Evolutionary conservation across 1,140 invertebrate species (phyloP).

Genomic region (Lasioglossum albipes): DNA sequence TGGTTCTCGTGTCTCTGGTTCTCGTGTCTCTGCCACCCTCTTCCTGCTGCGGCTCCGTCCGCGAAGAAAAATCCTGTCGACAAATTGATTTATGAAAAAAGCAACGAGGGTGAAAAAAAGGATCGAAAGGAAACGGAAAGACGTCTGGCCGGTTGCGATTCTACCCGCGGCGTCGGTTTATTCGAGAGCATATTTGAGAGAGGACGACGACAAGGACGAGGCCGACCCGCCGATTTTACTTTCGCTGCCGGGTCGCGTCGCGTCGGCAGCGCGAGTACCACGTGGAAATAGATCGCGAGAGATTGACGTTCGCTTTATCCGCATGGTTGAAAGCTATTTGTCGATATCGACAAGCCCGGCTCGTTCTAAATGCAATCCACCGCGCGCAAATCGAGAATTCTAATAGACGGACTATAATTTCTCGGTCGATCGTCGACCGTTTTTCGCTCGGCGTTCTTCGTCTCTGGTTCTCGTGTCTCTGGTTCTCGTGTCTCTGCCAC

Average conservation of each 20-base stretch:
- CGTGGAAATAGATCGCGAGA: slow-evolving; percentile 54
- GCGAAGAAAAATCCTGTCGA: background rate
- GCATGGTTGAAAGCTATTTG: slow-evolving; percentile 52
- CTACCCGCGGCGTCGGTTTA: slow-evolving; percentile 8
- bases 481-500: too few species aligned
- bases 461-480: background rate
- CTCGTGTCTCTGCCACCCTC: too few species aligned
- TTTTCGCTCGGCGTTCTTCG: background rate
- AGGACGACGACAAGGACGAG: slow-evolving; percentile 22
- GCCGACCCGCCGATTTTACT: slow-evolving; percentile 44
- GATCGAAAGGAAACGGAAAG: background rate
- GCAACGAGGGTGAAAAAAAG: too few species aligned
- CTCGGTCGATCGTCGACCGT: slow-evolving; percentile 26
- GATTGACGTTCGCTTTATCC: slow-evolving; percentile 60
- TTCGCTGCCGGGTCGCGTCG: background rate
- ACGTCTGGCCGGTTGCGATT: background rate
- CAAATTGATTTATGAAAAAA: background rate
- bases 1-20: background rate
- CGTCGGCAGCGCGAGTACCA: background rate
- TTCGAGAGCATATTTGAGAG: slow-evolving; percentile 18
- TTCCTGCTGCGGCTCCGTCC: background rate
- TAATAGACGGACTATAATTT: slow-evolving; percentile 59
- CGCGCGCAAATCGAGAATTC: slow-evolving; percentile 47
- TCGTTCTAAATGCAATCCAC: slow-evolving; percentile 54
- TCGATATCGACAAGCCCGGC: slow-evolving; percentile 42